Evolutionary conservation across 2,113 vertebrate species (phyloP).

Genomic region (Riparia riparia): DNA sequence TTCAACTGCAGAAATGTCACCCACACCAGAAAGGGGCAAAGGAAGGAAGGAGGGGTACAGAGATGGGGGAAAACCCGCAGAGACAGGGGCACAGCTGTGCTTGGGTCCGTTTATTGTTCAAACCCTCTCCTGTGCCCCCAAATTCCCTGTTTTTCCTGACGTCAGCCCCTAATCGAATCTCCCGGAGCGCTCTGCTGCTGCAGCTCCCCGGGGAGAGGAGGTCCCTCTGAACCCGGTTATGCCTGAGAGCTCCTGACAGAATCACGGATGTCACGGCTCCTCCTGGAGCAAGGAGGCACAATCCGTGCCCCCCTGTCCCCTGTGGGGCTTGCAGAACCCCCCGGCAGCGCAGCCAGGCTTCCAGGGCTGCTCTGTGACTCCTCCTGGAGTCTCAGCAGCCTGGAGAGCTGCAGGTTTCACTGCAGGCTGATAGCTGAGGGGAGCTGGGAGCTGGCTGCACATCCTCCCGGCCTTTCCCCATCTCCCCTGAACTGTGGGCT

Average conservation of each 20-base stretch:
- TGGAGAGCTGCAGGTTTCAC: constrained; percentile 10
- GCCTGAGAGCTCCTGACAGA: constrained; percentile 51
- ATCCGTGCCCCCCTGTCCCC: not conserved
- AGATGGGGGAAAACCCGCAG: not conserved
- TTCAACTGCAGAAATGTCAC: not conserved
- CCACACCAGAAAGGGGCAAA: not conserved
- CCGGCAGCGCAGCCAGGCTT: not conserved
- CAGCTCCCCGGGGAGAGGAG: constrained; percentile 11
- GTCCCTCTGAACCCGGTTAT: constrained; percentile 29
- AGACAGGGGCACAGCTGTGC: not conserved
- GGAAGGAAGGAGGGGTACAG: not conserved
- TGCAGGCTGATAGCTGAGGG: not conserved
- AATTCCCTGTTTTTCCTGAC: not conserved
- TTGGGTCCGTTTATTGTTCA: no score
- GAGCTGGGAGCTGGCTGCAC: not conserved
- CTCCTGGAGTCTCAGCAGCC: not conserved
- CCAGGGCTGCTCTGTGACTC: not conserved
- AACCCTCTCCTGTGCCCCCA: not conserved
- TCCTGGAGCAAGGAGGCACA: not conserved
- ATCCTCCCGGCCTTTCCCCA: not conserved
- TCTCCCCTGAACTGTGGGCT: accelerated
- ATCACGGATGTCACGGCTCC: not conserved
- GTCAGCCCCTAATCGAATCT: constrained; percentile 40
- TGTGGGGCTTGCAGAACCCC: not conserved
- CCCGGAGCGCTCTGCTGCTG: not conserved